Evolutionary conservation across 1,140 invertebrate species (phyloP), one percentile per base, ranked within the genome.

Genomic region (Cydia strobilella): DNA sequence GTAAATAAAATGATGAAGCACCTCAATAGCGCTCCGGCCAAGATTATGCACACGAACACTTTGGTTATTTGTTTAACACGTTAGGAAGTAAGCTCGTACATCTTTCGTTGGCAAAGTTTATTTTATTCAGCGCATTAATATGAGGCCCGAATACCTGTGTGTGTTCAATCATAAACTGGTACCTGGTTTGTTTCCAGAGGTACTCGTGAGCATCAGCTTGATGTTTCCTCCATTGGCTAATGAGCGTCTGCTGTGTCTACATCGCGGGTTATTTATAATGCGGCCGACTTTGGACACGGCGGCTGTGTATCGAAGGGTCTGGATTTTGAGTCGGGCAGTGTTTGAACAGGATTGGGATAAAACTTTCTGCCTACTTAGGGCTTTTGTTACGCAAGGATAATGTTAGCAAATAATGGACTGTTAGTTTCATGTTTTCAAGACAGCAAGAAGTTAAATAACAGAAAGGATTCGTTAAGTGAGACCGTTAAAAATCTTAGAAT

Each of bases 1-100:
- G 85, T 90, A 92, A 92, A 92, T 92, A 90, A 88, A 87, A 91
- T 91, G 89, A 92, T 92, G 88, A 87, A 92, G 84, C 84, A 81
- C 84, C 82, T 85, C 79, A 86, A 89, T 89, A 90, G 87, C 88
- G 86, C 80, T 80, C 81, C 79, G 79, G 82, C 84, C 82, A 86
- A 87, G 65, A 69, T 42, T 69, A 84, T 82, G 87, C 82, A 76
- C 86, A 84, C 75, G 80, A 90, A 84, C 86, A 86, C 85, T 82
- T 87, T 85, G 88, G 83, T 87, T 90, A 87, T 90, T 90, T 92
- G 86, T 90, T 89, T 88, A 86, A 89, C 77, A 76, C 80, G 79
- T 79, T 81, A 77, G 74, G 75, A 77, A 75, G 80, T 82, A 75
- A 79, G 82, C 78, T 75, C 84, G 83, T 88, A 79, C 85, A 85